Evolutionary conservation across 2,113 vertebrate genomes (phyloP), one percentile per base, ranked within the genome.

Genomic region (Cryptotis parvus): DNA sequence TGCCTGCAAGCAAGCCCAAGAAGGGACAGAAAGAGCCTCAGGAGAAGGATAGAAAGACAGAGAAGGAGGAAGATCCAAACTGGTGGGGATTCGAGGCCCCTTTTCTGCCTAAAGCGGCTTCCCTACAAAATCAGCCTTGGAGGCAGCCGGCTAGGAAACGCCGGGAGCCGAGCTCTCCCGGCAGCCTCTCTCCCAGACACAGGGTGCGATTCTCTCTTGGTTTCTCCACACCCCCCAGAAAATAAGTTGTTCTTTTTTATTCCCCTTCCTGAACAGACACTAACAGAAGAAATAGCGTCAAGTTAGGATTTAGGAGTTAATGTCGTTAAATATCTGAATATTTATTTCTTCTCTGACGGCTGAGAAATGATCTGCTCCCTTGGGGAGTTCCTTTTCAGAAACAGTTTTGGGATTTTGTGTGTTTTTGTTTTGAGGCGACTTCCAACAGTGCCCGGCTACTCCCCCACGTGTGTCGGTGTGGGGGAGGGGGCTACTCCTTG

Each of bases 1-100:
- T 87, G 49, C 37, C 81, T 85, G 26, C 49, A 91, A 81, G 75
- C 7, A 31, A 87, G 68, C 22, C 49, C 74, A 90, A 80, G 72
- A 27, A 55, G 35, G 35, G 68, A 65, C 78, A 74, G 45, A 68
- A 72, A 93, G 79, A 31, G 37, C 37, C 31, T 6, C 41, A 39
- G 58, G 37, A 89, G 66, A 61, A 79, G 82, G 73, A 81, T 78
- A 87, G 61, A 63, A 22, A 52, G 35, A 4, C n/a, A 1, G 29
- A 33, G 41, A 39, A 76, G 12, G 83, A 65, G n/a, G 41, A 63
- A 43, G 74, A 86, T 49, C 55, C 55, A 92, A 79, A 74, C 68
- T 76, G 4, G 93, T 83, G 70, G 83, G 31, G 3, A 76, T 33
- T 45, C 1, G 4, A 69, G 31, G 61, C 20, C 55, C 45, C 39